phyloP scores from a whole-genome alignment of 2,797 vertebrate species.

The Argentina silus region DNA sequence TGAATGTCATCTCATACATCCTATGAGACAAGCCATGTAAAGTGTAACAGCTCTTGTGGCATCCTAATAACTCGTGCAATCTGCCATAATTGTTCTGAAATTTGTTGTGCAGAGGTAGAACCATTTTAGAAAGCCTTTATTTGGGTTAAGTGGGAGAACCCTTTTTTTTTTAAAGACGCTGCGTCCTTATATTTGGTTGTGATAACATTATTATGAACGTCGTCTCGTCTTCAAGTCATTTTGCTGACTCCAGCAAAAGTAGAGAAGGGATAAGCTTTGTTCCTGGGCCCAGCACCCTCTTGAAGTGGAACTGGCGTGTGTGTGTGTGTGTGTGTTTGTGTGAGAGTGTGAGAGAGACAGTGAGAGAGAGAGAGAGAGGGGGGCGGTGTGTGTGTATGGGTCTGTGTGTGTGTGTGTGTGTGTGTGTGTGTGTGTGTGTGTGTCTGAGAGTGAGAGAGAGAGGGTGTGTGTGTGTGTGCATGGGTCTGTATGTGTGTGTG shows the following conservation, averaged over 20 bases:
- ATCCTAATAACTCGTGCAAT: constrained; percentile 94
- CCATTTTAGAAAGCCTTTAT: constrained; percentile 97
- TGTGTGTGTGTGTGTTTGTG: constrained; percentile 40
- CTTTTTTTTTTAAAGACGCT: constrained; percentile 88
- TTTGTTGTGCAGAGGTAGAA: constrained; percentile 99
- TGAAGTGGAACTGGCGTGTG: constrained; percentile 79
- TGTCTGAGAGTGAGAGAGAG: constrained; percentile 75
- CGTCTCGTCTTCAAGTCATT: constrained; percentile 91
- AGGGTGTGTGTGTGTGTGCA: constrained; percentile 74
- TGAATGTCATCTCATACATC: constrained; percentile 71
- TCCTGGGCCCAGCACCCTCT: constrained; percentile 86
- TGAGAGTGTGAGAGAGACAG: constrained; percentile 69
- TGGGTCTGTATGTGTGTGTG: constrained; percentile 68
- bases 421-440: constrained; percentile 50
- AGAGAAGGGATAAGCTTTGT: constrained; percentile 89
- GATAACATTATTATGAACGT: constrained; percentile 90
- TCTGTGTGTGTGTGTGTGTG: constrained; percentile 61
- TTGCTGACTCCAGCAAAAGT: constrained; percentile 93
- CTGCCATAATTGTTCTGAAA: constrained; percentile 94
- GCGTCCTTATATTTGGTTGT: constrained; percentile 97
- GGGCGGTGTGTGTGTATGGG: constrained; percentile 23
- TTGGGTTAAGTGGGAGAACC: constrained; percentile 98
- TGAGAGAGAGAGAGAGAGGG: constrained; percentile 74
- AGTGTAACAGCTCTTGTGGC: constrained; percentile 92
- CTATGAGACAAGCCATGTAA: constrained; percentile 91